Evolutionary conservation across 2,888 invertebrate species (phyloP), one percentile per base, ranked within the genome.

Genomic region (Acrobasis repandana): DNA sequence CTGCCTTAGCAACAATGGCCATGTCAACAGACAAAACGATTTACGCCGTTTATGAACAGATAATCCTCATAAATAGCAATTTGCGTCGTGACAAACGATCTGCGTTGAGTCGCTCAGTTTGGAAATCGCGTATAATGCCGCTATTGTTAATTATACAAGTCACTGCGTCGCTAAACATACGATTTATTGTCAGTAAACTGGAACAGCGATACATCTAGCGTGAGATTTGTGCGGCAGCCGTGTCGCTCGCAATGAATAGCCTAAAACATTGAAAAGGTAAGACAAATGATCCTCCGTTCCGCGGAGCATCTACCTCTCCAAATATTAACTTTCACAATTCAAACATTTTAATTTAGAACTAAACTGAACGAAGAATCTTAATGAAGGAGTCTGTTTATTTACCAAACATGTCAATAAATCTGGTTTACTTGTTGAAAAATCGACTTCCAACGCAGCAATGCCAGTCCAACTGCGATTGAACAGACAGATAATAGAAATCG

Each of bases 121-220:
- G 88, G 90, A 90, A 92, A 91, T 89, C 87, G 87, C 86, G 83
- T 85, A 85, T 88, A 87, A 88, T 88, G 79, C 87, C 73, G 73
- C 88, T 84, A 89, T 91, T 90, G 91, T 91, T 89, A 88, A 91
- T 90, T 90, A 89, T 85, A 87, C 88, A 85, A 88, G 85, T 85
- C 89, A 85, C 82, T 77, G 83, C 85, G 86, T 83, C 86, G 88
- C 86, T 88, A 86, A 90, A 89, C 88, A 88, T 85, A 88, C 87
- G 85, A 91, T 91, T 90, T 90, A 90, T 89, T 88, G 85, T 86
- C 82, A 82, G 85, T 72, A 80, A 86, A 88, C 82, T 90, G 77
- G 90, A 87, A 88, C 86, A 76, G 71, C 76, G 75, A 83, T 86
- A 85, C 76, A 80, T 86, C 83, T 82, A 77, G 79, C 80, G 83